Evolutionary conservation across 2,888 invertebrate species (phyloP), one percentile per base, ranked within the genome.

Genomic region (Andrena fulva): DNA sequence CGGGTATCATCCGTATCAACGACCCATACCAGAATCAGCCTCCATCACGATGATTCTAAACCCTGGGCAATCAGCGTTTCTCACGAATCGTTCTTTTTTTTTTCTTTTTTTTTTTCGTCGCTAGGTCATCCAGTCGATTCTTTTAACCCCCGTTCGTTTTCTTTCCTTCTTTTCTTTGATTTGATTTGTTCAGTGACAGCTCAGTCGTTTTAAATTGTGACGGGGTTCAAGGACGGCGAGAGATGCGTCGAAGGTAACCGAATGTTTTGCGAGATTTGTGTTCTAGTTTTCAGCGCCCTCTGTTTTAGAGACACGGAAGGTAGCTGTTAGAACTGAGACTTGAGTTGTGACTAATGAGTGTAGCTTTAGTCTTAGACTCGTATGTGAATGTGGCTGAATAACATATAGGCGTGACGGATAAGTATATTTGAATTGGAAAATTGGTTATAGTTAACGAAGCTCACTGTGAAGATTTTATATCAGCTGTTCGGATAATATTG

Each of bases 51-150:
- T 62, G 67, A 72, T 76, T 70, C 82, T 88, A 88, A 88, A 88
- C 88, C 88, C 88, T 88, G 88, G 87, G 84, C 85, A 83, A 85
- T 84, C 80, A 84, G 70, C 72, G 70, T 80, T 75, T 80, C 27
- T 20, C 59, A 59, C 31, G 31, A 74, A 68, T 24, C 33, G 7
- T 16, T 48, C 3, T 42, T 5, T 5, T 16, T 16, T 4, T 42
- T 42, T 42, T 20, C 0, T 20, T 20, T 20, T 20, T 20, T 20
- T 20, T 33, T 62, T 29, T 16, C 50, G 10, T n/a, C 62, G 10
- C 31, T 20, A 20, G 35, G 8, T 24, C 20, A 16, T 4, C n/a
- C 7, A 52, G 8, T 35, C 10, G n/a, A 10, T 56, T 56, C 24
- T 56, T 56, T 42, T 5, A 2, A 8, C 12, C 16, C 4, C 42